phyloP scores from a whole-genome alignment of 2,113 vertebrate species.

The Heloderma charlesbogerti region DNA sequence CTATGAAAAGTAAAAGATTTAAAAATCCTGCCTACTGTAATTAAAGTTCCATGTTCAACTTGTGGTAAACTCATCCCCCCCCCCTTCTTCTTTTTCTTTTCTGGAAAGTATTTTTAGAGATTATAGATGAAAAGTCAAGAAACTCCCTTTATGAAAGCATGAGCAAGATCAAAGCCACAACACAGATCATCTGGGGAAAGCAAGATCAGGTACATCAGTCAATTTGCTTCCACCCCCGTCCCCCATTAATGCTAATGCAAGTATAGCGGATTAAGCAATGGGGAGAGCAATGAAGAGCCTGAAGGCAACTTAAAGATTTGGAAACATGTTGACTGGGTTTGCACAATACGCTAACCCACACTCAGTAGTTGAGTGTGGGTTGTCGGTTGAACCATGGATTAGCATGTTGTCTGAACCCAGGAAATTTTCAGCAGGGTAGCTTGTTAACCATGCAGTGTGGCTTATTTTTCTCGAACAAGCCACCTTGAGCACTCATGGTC shows the following conservation, averaged over 20 bases:
- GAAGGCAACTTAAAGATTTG: neutral
- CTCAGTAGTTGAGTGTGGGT: too few species aligned
- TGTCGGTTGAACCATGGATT: too few species aligned
- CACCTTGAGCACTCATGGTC: too few species aligned
- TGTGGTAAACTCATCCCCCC: conserved; percentile 16
- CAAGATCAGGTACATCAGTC: conserved; percentile 87
- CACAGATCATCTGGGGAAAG: conserved; percentile 94
- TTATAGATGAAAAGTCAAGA: conserved; percentile 84
- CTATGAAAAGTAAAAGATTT: neutral
- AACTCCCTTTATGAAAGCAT: conserved; percentile 86
- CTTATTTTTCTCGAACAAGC: too few species aligned
- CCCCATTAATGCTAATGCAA: neutral
- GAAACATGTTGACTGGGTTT: too few species aligned
- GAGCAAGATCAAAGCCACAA: conserved; percentile 86
- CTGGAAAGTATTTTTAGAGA: conserved; percentile 87
- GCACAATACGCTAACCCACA: too few species aligned
- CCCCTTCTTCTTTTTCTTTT: conserved; percentile 41
- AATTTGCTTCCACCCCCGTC: neutral
- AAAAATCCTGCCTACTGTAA: neutral
- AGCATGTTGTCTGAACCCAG: too few species aligned
- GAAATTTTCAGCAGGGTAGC: too few species aligned
- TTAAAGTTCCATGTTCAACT: neutral
- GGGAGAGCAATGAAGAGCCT: neutral
- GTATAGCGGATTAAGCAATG: neutral
- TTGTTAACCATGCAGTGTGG: too few species aligned